Evolutionary conservation across 2,113 vertebrate species (phyloP).

Genomic region (Scomber scombrus): DNA sequence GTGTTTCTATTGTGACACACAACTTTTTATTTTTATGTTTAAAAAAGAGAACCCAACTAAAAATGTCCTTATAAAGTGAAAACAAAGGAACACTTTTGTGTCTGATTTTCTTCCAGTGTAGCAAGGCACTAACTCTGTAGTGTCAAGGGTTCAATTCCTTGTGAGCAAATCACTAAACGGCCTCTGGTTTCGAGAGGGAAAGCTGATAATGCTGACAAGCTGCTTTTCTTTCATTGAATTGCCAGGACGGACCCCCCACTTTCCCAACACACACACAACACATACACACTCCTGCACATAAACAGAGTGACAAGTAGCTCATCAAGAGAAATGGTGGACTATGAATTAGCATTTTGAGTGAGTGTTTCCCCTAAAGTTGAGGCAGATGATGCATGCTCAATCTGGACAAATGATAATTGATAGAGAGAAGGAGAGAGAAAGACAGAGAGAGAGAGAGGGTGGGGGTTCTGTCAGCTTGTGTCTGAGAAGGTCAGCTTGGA

Average conservation of each 20-base stretch:
- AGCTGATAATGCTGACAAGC: conserved; percentile 64
- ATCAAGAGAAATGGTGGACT: conserved; percentile 56
- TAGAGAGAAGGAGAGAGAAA: conserved; percentile 38
- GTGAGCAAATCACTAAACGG: conserved; percentile 17
- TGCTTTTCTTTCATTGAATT: conserved; percentile 54
- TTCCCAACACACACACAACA: conserved; percentile 45
- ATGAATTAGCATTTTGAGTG: conserved; percentile 73
- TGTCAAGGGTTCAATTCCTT: conserved; percentile 24
- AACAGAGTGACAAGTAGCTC: conserved; percentile 54
- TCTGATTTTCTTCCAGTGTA: not conserved
- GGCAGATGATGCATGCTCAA: conserved; percentile 66
- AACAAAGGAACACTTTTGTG: not conserved
- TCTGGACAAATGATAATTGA: conserved; percentile 74
- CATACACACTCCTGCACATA: conserved; percentile 22
- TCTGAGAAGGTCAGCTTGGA: conserved; percentile 69
- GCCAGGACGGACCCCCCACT: conserved; percentile 32
- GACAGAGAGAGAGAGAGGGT: conserved; percentile 42
- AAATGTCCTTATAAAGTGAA: not conserved
- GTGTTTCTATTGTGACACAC: not conserved
- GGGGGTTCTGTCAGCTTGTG: conserved; percentile 82
- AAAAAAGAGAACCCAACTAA: no score
- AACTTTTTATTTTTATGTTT: no score
- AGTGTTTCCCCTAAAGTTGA: conserved; percentile 61
- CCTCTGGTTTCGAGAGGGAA: conserved; percentile 38
- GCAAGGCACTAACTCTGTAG: conserved; percentile 9